A percentile compares a stretch with the other conserved stretches of the same genome.
Evolutionary conservation across 1,140 invertebrate species (phyloP).

Genomic region (Coptotermes formosanus): DNA sequence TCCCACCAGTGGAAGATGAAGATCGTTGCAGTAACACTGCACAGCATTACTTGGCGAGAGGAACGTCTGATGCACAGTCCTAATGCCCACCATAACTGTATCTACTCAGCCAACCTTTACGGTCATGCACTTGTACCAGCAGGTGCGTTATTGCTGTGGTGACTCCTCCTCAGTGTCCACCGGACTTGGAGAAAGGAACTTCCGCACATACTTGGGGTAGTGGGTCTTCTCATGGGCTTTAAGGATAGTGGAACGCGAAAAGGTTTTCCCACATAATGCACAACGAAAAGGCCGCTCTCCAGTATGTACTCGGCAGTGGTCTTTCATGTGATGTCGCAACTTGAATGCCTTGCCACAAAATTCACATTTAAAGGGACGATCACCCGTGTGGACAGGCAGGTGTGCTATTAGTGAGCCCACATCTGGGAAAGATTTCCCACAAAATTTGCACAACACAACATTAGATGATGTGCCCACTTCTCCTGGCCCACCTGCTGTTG

Average conservation of each 20-base stretch:
- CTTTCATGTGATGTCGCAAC: conserved; percentile 87
- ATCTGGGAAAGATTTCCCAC: conserved; percentile 85
- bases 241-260: conserved; percentile 82
- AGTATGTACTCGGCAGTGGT: conserved; percentile 87
- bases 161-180: conserved; percentile 69
- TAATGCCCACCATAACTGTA: too few relatives aligned
- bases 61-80: too few relatives aligned
- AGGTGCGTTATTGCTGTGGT: conserved; percentile 47
- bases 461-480: conserved; percentile 33
- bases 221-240: conserved; percentile 91
- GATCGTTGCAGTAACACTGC: too few relatives aligned
- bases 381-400: conserved; percentile 83
- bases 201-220: conserved; percentile 83
- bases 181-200: conserved; percentile 80
- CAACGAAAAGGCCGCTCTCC: conserved; percentile 87
- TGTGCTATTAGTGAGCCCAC: conserved; percentile 81
- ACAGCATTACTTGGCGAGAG: too few relatives aligned
- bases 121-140: conserved; percentile 13
- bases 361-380: conserved; percentile 86
- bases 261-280: conserved; percentile 83
- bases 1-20: too few relatives aligned
- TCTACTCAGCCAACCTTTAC: neutral
- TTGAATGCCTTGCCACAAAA: conserved; percentile 90
- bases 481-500: conserved; percentile 32
- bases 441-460: conserved; percentile 84